A percentile compares a stretch with the other conserved stretches of the same genome.
Evolutionary conservation across 2,888 invertebrate species (phyloP).

Genomic region (Drosophila acutilabella): DNA sequence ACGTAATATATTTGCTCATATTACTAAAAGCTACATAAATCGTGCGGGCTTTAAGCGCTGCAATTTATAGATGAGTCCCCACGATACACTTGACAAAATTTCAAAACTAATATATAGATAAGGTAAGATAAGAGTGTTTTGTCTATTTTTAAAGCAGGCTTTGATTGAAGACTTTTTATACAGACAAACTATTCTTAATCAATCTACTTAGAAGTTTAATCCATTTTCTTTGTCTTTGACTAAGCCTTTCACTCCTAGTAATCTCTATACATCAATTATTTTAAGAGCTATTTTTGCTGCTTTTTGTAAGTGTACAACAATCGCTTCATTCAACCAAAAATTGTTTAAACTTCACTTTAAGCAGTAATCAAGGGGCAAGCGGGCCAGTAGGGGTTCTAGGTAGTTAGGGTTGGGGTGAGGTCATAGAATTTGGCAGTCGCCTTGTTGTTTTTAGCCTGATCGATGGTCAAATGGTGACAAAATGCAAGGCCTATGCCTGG

Average conservation of each 20-base stretch:
- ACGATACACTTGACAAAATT: slow-evolving; percentile 7
- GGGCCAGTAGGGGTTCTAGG: neutral
- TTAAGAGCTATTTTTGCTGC: no score
- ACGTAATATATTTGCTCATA: slow-evolving; percentile 79
- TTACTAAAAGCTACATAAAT: slow-evolving; percentile 78
- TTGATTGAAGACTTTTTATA: no score
- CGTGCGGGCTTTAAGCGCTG: slow-evolving; percentile 65
- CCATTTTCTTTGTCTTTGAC: no score
- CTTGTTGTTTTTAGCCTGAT: slow-evolving; percentile 74
- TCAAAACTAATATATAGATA: no score
- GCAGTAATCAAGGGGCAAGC: slow-evolving; percentile 1
- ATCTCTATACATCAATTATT: no score
- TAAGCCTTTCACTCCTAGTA: no score
- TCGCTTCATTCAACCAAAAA: slow-evolving; percentile 6
- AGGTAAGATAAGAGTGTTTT: no score
- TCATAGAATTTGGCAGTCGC: slow-evolving; percentile 18
- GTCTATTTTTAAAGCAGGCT: no score
- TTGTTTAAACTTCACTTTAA: slow-evolving; percentile 53
- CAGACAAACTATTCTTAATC: no score
- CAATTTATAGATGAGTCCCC: slow-evolving; percentile 43
- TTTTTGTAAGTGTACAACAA: neutral
- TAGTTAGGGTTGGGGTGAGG: neutral
- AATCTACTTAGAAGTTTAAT: no score
- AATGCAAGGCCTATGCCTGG: slow-evolving; percentile 70
- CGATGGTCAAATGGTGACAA: slow-evolving; percentile 79